Conservation (phyloP, 1,140 invertebrate genomes). For the Ceratoteleas bidentatus region DNA sequence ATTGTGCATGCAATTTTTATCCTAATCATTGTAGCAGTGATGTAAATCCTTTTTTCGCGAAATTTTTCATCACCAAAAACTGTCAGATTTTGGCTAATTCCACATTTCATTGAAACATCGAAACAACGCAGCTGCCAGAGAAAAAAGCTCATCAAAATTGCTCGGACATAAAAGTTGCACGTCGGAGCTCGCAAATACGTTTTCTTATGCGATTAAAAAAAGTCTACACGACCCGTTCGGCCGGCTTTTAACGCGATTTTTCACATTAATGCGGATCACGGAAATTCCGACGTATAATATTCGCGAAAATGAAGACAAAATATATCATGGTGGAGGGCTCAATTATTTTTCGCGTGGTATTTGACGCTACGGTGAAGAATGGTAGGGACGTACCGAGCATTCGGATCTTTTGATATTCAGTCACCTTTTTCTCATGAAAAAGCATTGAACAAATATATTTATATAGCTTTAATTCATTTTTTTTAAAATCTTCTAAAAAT, state of each 20-base stretch:
- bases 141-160: background rate
- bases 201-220: constrained; percentile 2
- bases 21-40: too few species aligned
- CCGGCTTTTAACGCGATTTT: constrained; percentile 1
- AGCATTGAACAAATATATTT: background rate
- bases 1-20: too few species aligned
- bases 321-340: constrained; percentile 18
- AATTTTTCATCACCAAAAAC: background rate
- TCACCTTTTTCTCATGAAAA: background rate
- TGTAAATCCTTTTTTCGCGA: background rate
- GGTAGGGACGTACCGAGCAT: constrained; percentile 50
- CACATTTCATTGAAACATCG: too few species aligned
- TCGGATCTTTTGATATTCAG: constrained; percentile 23
- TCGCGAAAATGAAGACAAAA: constrained; percentile 22
- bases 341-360: constrained; percentile 59
- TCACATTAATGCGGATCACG: constrained; percentile 66
- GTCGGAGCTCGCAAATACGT: background rate
- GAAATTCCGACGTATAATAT: constrained; percentile 17
- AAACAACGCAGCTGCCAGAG: too few species aligned
- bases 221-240: background rate
- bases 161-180: background rate
- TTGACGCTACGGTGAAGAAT: constrained; percentile 58
- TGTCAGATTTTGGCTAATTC: too few species aligned
- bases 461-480: constrained; percentile 12
- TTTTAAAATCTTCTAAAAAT: too few species aligned